These are phyloP conservation scores for Drosophila punjabiensis DNA, from an alignment of 1,140 invertebrate species.

Conservation along the genomic window DNA sequence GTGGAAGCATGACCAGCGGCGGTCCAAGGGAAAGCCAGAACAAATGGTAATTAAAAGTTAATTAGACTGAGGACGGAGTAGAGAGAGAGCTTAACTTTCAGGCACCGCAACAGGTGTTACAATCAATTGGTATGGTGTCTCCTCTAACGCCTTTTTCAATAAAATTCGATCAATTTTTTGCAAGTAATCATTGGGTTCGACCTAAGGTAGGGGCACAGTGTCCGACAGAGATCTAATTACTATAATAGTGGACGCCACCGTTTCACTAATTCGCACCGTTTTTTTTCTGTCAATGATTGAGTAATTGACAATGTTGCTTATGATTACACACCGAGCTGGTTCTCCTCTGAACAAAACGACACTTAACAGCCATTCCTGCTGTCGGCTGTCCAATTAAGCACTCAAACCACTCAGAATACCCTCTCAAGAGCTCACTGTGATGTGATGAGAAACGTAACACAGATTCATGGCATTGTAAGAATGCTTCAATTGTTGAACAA, in stretches of 20 bases:
- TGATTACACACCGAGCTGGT: constrained; percentile 48
- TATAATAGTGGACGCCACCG: constrained; percentile 49
- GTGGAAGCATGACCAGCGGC: constrained; percentile 13
- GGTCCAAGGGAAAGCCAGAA: constrained; percentile 1
- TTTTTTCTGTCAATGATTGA: constrained; percentile 54
- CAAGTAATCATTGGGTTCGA: constrained; percentile 17
- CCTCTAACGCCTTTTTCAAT: constrained; percentile 25
- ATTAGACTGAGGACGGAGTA: constrained; percentile 16
- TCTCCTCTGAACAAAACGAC: constrained; percentile 11
- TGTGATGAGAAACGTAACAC: not conserved
- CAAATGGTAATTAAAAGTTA: constrained; percentile 47
- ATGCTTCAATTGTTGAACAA: not conserved
- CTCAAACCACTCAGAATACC: constrained; percentile 23
- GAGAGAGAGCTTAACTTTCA: not conserved
- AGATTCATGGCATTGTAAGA: not conserved
- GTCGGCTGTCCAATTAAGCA: constrained; percentile 14
- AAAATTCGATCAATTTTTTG: not conserved
- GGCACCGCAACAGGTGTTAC: constrained; percentile 15
- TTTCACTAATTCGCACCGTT: constrained; percentile 22
- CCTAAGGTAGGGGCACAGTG: constrained; percentile 21
- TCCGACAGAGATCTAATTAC: constrained; percentile 57
- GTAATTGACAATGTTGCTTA: constrained; percentile 66
- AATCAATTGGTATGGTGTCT: not conserved
- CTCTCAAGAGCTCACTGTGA: not conserved
- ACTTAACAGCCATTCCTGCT: constrained; percentile 18